These are phyloP conservation scores for Brachyhypopomus occidentalis DNA, from an alignment of 2,113 vertebrate species.

Conservation along the genomic window DNA sequence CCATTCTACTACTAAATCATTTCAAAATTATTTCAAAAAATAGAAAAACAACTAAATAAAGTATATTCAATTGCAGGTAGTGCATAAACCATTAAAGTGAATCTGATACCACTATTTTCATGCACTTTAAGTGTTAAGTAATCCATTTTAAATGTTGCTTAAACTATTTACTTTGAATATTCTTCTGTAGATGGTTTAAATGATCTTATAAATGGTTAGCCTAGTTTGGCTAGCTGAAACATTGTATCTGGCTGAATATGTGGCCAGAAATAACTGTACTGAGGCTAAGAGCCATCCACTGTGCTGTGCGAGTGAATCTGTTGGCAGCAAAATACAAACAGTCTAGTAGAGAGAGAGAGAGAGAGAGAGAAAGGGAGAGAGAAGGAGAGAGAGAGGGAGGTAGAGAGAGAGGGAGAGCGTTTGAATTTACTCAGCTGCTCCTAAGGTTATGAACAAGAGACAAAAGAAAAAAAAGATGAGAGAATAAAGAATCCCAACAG, in stretches of 20 bases:
- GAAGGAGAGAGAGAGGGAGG: constrained; percentile 62
- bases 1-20: no score
- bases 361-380: background rate
- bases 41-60: background rate
- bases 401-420: constrained; percentile 63
- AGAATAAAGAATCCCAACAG: background rate
- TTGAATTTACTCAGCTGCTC: constrained; percentile 31
- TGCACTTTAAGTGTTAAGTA: background rate
- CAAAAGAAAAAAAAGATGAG: background rate
- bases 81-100: background rate
- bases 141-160: constrained; percentile 24
- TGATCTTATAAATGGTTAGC: constrained; percentile 16
- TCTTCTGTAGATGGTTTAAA: constrained; percentile 4
- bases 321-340: constrained; percentile 29
- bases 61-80: background rate
- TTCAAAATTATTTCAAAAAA: no score
- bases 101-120: background rate
- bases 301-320: background rate
- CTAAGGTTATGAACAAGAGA: constrained; percentile 4
- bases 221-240: constrained; percentile 13
- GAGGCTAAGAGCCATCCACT: constrained; percentile 25
- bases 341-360: background rate
- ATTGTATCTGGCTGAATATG: constrained; percentile 24
- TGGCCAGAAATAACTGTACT: constrained; percentile 29
- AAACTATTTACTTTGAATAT: constrained; percentile 11